Conservation (phyloP, 2,113 vertebrate species). For the Laterallus jamaicensis region DNA sequence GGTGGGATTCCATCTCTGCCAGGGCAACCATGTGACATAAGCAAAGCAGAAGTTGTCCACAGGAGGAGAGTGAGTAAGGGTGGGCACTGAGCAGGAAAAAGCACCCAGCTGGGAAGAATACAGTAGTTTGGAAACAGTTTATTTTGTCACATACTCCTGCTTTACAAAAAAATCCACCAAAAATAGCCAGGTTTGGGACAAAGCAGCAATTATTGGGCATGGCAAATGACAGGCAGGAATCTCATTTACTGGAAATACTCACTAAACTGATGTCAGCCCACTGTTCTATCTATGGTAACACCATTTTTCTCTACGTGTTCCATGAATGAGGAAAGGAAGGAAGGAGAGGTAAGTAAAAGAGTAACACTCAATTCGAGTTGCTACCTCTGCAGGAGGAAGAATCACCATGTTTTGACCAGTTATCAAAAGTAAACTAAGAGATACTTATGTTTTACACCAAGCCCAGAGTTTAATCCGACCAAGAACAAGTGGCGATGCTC, state of each 20-base stretch:
- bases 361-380: background rate
- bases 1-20: background rate
- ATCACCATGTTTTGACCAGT: background rate
- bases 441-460: rapidly evolving
- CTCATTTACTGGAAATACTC: rapidly evolving
- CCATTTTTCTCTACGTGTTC: rapidly evolving
- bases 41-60: background rate
- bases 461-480: background rate
- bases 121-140: too few relatives aligned
- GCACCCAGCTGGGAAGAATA: rapidly evolving
- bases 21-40: rapidly evolving
- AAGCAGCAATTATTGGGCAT: background rate
- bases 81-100: background rate
- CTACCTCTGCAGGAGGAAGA: background rate
- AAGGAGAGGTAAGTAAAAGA: background rate
- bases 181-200: background rate
- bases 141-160: background rate
- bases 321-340: background rate
- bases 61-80: background rate
- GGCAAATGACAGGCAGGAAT: background rate
- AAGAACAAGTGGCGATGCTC: rapidly evolving
- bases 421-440: background rate
- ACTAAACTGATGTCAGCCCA: background rate
- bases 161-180: background rate
- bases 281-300: background rate